These are phyloP conservation scores for Zelostemma sp. DNA, from an alignment of 1,140 invertebrate species.

Conservation along the genomic window DNA sequence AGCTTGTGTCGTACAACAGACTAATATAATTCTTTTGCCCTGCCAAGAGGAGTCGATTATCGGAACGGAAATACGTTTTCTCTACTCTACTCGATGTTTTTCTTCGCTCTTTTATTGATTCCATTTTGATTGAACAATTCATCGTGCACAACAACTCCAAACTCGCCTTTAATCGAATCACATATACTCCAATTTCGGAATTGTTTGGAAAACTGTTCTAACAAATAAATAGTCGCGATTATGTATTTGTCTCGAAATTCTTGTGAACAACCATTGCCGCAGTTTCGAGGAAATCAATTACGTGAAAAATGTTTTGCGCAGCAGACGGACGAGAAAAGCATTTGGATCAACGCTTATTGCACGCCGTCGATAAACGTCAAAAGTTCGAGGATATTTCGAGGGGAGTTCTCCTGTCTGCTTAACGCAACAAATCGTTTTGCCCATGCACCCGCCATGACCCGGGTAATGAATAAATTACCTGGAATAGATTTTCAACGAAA, in stretches of 20 bases:
- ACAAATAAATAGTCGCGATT: neutral
- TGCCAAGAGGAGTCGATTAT: conserved; percentile 20
- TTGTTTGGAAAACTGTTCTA: neutral
- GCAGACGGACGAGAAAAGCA: conserved; percentile 20
- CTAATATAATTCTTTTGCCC: conserved; percentile 34
- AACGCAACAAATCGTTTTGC: conserved; percentile 34
- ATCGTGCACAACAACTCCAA: too few relatives aligned
- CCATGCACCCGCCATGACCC: conserved; percentile 25
- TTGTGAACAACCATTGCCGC: too few relatives aligned
- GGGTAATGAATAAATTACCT: conserved; percentile 54
- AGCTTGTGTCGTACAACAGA: conserved; percentile 39
- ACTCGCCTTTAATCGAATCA: too few relatives aligned
- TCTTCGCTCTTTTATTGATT: neutral
- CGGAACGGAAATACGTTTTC: conserved; percentile 30
- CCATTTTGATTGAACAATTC: neutral
- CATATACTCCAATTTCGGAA: too few relatives aligned
- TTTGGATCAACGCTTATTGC: conserved; percentile 27
- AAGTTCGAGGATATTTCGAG: conserved; percentile 13
- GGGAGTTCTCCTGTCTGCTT: conserved; percentile 10
- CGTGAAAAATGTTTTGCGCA: conserved; percentile 13
- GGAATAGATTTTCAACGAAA: conserved; percentile 52
- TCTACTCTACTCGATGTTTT: conserved; percentile 19
- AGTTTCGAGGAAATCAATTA: conserved; percentile 17
- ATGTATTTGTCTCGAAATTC: too few relatives aligned
- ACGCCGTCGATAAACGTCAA: conserved; percentile 14